These are phyloP conservation scores for Ylistrum balloti DNA, from an alignment of 1,140 invertebrate species.

Conservation along the genomic window DNA sequence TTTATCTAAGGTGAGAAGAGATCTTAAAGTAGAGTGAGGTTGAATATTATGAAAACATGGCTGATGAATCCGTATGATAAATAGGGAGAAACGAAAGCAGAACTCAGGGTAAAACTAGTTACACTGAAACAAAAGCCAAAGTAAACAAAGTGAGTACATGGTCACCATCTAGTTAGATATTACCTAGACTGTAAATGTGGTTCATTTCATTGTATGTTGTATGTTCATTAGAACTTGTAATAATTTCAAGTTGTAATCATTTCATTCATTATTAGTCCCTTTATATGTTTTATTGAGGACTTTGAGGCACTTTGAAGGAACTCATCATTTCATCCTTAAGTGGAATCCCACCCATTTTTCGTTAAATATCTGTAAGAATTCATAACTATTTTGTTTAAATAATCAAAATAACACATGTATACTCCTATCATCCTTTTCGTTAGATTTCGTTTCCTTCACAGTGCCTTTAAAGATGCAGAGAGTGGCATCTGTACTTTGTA, in stretches of 20 bases:
- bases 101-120: conserved; percentile 3
- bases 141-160: background rate
- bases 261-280: conserved; percentile 39
- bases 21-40: background rate
- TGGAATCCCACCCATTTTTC: background rate
- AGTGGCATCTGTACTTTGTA: background rate
- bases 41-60: background rate
- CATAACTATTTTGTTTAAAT: conserved; percentile 22
- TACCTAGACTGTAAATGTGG: background rate
- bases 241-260: conserved; percentile 16
- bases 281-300: background rate
- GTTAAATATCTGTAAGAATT: background rate
- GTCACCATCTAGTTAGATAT: background rate
- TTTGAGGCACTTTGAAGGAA: conserved; percentile 4
- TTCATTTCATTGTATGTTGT: conserved; percentile 35
- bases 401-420: background rate
- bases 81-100: background rate
- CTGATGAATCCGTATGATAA: background rate
- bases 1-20: background rate
- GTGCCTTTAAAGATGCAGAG: background rate
- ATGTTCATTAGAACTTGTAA: background rate
- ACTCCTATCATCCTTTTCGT: background rate
- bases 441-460: background rate
- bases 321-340: background rate
- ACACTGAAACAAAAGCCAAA: conserved; percentile 10